Evolutionary conservation across 1,140 invertebrate species (phyloP).

Genomic region (Nasonia vitripennis): DNA sequence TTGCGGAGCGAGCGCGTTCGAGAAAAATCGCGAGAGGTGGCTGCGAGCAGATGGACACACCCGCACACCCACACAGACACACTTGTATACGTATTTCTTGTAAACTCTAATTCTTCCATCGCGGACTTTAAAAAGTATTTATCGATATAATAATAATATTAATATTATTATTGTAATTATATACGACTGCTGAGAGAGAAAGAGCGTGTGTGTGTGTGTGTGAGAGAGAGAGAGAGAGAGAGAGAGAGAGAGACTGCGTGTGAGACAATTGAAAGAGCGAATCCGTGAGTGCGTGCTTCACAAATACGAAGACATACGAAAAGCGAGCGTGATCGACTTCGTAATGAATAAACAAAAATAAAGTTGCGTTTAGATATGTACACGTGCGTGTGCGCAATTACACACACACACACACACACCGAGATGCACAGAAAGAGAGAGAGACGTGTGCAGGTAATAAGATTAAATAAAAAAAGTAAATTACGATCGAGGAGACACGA

Average conservation of each 20-base stretch:
- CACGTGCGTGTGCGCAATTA: constrained; percentile 50
- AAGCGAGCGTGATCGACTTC: constrained; percentile 50
- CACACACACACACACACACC: constrained; percentile 42
- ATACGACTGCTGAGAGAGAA: constrained; percentile 70
- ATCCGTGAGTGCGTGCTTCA: constrained; percentile 21
- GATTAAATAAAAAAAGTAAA: constrained; percentile 50
- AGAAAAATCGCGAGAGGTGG: not conserved
- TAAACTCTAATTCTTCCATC: constrained; percentile 76
- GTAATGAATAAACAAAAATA: constrained; percentile 45
- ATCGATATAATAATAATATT: constrained; percentile 75
- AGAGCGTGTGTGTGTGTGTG: not conserved
- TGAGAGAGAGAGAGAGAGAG: no score
- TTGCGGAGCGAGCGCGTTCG: not conserved
- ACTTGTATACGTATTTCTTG: constrained; percentile 77
- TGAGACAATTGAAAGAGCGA: not conserved
- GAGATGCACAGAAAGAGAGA: constrained; percentile 12
- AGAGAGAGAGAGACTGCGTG: not conserved
- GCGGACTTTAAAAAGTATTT: constrained; percentile 75
- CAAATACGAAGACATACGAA: constrained; percentile 58
- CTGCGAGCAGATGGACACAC: constrained; percentile 57
- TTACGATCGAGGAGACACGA: constrained; percentile 57
- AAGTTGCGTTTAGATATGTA: constrained; percentile 48
- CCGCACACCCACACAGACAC: constrained; percentile 61
- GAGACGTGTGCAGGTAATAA: constrained; percentile 38
- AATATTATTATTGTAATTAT: constrained; percentile 75